phyloP scores from a whole-genome alignment of 2,797 vertebrate genomes.

The Trichosurus vulpecula region DNA sequence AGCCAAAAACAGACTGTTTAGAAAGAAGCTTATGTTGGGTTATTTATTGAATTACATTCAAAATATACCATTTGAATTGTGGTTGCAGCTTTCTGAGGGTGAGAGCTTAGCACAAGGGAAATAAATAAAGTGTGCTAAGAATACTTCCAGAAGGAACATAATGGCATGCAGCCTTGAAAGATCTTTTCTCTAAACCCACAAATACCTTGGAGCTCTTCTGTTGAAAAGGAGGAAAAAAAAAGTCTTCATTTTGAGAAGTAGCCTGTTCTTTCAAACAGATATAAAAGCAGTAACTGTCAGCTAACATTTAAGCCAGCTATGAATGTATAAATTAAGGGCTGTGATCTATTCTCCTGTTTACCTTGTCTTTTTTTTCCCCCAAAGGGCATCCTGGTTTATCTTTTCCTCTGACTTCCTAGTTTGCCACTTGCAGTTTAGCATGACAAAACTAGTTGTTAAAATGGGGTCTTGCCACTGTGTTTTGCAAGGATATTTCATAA shows the following conservation, averaged over 20 bases:
- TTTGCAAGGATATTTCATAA: conserved; percentile 15
- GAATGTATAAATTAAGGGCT: conserved; percentile 52
- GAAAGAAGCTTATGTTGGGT: neutral
- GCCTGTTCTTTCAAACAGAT: conserved; percentile 5
- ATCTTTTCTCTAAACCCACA: conserved; percentile 46
- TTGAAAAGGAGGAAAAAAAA: conserved; percentile 17
- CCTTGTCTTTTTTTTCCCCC: conserved; percentile 54
- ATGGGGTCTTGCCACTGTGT: neutral
- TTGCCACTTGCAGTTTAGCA: conserved; percentile 5
- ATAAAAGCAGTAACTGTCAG: conserved; percentile 46
- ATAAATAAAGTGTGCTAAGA: conserved; percentile 43
- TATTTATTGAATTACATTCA: conserved; percentile 54
- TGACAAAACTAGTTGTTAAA: neutral
- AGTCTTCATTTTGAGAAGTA: neutral
- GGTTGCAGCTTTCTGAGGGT: conserved; percentile 31
- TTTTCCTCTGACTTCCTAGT: neutral
- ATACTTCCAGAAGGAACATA: conserved; percentile 38
- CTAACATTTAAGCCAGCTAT: conserved; percentile 43
- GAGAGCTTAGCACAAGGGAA: conserved; percentile 32
- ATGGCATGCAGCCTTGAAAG: conserved; percentile 37
- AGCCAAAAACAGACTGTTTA: neutral
- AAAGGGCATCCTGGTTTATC: conserved; percentile 8
- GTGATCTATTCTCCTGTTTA: conserved; percentile 46
- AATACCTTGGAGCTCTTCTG: conserved; percentile 4
- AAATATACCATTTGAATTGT: conserved; percentile 51